Evolutionary conservation across 2,113 vertebrate species (phyloP), one percentile per base, ranked within the genome.

Genomic region (Catharus fuscescens): DNA sequence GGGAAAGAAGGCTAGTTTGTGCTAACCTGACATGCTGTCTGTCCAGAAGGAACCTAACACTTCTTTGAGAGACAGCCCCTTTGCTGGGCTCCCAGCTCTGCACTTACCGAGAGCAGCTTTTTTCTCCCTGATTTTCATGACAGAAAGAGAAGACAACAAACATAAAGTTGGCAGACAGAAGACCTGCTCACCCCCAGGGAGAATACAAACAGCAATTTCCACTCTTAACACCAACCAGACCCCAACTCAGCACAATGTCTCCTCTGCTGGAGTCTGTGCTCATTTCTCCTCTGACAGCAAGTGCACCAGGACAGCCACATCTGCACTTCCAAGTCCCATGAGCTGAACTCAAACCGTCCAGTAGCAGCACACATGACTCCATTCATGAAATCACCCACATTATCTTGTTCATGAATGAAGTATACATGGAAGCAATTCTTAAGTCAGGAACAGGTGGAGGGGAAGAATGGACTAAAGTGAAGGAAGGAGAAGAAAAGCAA

Each of bases 361-460:
- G 50, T 50, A 50, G 21, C 38, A 83, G 61, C 60, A 71, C 44
- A 96, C 71, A 45, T 6, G 3, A 62, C 25, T 83, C 78, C 57
- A 53, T 93, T 92, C 61, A 53, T 13, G 26, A 73, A 48, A 89
- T 74, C 21, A 29, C 24, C 60, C 54, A 53, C 34, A 48, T 85
- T 57, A 70, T 65, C 54, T 57, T 74, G 67, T 38, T 94, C 32
- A n/a, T 89, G 91, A 92, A 95, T 81, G 45, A 93, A 70, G 25
- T 42, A 73, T 40, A 79, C 79, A 84, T 40, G 54, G 79, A 80
- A 65, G 78, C n/a, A 70, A 80, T 50, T 96, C 74, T 69, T 62
- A 60, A 94, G 80, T 93, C 78, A 90, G 71, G 90, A 95, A 81
- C 80, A 90, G 89, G 88, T 67, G 67, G 61, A 92, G 34, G 18